phyloP scores from a whole-genome alignment of 2,113 vertebrate species.

The Laticauda laticaudata region DNA sequence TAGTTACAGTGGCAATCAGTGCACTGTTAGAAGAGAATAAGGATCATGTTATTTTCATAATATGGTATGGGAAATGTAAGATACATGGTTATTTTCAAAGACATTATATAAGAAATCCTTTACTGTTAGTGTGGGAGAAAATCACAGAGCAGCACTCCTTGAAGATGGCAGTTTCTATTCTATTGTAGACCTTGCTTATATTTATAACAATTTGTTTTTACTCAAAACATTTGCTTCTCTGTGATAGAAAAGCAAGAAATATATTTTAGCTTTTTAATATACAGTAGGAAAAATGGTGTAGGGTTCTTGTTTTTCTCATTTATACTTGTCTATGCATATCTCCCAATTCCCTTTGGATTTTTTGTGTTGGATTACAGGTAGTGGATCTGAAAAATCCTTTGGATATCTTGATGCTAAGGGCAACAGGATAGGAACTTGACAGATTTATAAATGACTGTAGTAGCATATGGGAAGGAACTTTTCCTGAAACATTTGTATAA shows the following conservation, averaged over 20 bases:
- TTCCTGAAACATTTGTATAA: conserved; percentile 26
- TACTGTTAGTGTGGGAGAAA: too few relatives aligned
- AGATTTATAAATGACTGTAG: conserved; percentile 50
- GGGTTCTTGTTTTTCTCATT: conserved; percentile 39
- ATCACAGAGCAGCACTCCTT: too few relatives aligned
- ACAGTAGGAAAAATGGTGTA: conserved; percentile 18
- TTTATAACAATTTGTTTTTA: neutral
- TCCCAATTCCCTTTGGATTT: conserved; percentile 50
- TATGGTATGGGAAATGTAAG: too few relatives aligned
- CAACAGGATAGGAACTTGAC: conserved; percentile 43
- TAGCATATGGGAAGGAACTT: conserved; percentile 16
- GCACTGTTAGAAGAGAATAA: neutral
- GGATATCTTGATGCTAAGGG: conserved; percentile 49
- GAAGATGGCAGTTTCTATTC: neutral
- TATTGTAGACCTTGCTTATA: neutral
- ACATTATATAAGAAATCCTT: too few relatives aligned
- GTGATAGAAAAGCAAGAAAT: conserved; percentile 16
- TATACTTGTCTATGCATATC: conserved; percentile 55
- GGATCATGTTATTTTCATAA: neutral
- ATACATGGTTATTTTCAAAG: too few relatives aligned
- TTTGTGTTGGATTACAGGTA: conserved; percentile 56
- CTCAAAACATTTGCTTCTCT: neutral
- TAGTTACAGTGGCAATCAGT: neutral
- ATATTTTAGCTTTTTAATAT: neutral
- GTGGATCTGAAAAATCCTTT: conserved; percentile 53